A percentile compares a stretch with the other conserved stretches of the same genome.
These are phyloP conservation scores for Crioceris asparagi DNA, from an alignment of 2,888 invertebrate genomes.

Conservation along the genomic window DNA sequence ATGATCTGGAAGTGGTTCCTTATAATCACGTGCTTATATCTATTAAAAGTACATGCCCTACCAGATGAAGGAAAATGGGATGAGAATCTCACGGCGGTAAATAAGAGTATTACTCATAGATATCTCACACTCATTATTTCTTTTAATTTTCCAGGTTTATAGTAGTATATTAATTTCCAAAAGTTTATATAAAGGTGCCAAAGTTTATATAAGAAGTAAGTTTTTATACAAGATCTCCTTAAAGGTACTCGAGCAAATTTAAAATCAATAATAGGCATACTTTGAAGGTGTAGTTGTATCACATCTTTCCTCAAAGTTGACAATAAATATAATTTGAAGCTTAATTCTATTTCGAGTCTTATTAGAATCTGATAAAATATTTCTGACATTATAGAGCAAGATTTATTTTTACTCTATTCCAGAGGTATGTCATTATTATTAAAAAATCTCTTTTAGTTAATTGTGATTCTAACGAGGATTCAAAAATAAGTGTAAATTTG, in stretches of 20 bases:
- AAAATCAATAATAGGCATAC: too few relatives aligned
- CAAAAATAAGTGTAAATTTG: slow-evolving; percentile 42
- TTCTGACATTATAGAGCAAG: too few relatives aligned
- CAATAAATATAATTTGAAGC: too few relatives aligned
- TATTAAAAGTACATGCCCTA: too few relatives aligned
- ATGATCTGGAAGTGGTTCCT: too few relatives aligned
- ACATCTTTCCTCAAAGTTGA: too few relatives aligned
- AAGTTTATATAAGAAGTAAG: slow-evolving; percentile 60
- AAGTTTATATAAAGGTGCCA: slow-evolving; percentile 61
- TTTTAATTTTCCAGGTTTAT: slow-evolving; percentile 36
- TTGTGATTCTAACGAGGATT: slow-evolving; percentile 36
- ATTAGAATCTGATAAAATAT: too few relatives aligned
- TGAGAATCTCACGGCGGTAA: slow-evolving; percentile 41
- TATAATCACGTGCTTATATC: too few relatives aligned
- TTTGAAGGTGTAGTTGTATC: too few relatives aligned
- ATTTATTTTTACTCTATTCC: not conserved
- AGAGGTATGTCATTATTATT: slow-evolving; percentile 3
- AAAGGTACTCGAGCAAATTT: too few relatives aligned
- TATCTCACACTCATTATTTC: slow-evolving; percentile 3
- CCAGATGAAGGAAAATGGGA: slow-evolving; percentile 60
- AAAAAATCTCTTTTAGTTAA: slow-evolving; percentile 39
- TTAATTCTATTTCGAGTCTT: too few relatives aligned
- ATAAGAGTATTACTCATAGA: slow-evolving; percentile 5
- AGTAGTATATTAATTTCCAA: slow-evolving; percentile 42
- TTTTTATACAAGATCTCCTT: slow-evolving; percentile 21